Conservation (phyloP, 92 coral and sea anemone species). For the Paramuricea clavata region DNA sequence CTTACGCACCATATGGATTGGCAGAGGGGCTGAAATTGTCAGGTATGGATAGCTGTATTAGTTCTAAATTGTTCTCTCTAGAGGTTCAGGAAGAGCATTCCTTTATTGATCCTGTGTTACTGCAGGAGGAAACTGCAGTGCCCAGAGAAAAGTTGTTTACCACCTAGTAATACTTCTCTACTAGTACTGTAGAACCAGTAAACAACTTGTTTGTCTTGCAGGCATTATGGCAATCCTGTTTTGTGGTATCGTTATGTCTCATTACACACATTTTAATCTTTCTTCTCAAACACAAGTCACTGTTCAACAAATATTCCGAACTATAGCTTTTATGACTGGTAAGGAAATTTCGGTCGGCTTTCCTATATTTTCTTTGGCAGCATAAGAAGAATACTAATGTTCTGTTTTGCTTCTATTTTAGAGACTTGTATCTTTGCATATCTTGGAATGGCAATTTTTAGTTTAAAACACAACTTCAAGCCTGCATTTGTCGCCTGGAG, state of each 20-base stretch:
- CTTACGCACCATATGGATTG: slow-evolving; percentile 97
- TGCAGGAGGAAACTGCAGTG: too few species aligned
- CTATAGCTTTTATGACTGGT: slow-evolving; percentile 98
- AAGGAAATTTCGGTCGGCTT: not conserved
- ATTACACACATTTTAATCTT: slow-evolving; percentile 96
- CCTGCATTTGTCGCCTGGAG: slow-evolving; percentile 98
- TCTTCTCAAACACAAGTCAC: slow-evolving; percentile 99
- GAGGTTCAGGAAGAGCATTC: too few species aligned
- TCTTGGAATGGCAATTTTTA: slow-evolving; percentile 99
- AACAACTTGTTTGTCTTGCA: slow-evolving; percentile 36
- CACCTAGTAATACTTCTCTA: not conserved
- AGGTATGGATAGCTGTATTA: slow-evolving; percentile 59
- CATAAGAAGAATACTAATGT: not conserved
- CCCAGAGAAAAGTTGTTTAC: too few species aligned
- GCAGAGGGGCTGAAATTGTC: slow-evolving; percentile 97
- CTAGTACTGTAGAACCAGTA: too few species aligned
- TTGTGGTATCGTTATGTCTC: slow-evolving; percentile 99
- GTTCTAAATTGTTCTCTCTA: too few species aligned
- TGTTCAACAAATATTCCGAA: slow-evolving; percentile 97
- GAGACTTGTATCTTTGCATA: slow-evolving; percentile 99
- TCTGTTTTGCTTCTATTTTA: slow-evolving; percentile 30
- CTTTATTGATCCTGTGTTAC: too few species aligned
- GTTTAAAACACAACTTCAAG: slow-evolving; percentile 88
- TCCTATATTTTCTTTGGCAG: not conserved
- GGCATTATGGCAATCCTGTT: slow-evolving; percentile 98